Conservation (phyloP, 1,140 invertebrate species). For the Geopemphigus sp. region DNA sequence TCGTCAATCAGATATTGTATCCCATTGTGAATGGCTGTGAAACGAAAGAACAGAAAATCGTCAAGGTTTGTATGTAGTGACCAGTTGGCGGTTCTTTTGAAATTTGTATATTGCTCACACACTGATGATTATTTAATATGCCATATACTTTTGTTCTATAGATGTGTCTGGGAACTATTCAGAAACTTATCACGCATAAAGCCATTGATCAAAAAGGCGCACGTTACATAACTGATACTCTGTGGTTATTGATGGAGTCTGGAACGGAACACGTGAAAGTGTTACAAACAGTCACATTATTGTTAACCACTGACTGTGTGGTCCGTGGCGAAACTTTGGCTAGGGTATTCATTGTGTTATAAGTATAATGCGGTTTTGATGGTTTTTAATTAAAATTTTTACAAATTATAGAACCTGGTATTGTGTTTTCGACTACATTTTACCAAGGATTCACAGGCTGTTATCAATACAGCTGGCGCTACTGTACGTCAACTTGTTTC, state of each 20-base stretch:
- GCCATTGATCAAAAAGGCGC: slow-evolving; percentile 85
- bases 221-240: slow-evolving; percentile 84
- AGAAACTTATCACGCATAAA: slow-evolving; percentile 77
- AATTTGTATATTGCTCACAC: neutral
- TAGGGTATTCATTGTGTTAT: slow-evolving; percentile 62
- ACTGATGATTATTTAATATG: neutral
- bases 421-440: slow-evolving; percentile 94
- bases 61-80: slow-evolving; percentile 66
- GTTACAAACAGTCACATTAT: slow-evolving; percentile 89
- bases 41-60: slow-evolving; percentile 94
- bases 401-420: slow-evolving; percentile 74
- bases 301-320: slow-evolving; percentile 89
- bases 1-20: slow-evolving; percentile 91
- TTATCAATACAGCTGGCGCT: slow-evolving; percentile 94
- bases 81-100: neutral
- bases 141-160: slow-evolving; percentile 56
- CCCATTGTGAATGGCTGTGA: slow-evolving; percentile 98
- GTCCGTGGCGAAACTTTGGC: slow-evolving; percentile 91
- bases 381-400: slow-evolving; percentile 54
- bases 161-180: slow-evolving; percentile 89
- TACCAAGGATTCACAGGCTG: slow-evolving; percentile 81
- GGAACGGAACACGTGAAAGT: slow-evolving; percentile 94
- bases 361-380: too few species aligned
- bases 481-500: slow-evolving; percentile 95
- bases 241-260: slow-evolving; percentile 90